phyloP scores from a whole-genome alignment of 2,888 invertebrate genomes.

The Erebia ligea region DNA sequence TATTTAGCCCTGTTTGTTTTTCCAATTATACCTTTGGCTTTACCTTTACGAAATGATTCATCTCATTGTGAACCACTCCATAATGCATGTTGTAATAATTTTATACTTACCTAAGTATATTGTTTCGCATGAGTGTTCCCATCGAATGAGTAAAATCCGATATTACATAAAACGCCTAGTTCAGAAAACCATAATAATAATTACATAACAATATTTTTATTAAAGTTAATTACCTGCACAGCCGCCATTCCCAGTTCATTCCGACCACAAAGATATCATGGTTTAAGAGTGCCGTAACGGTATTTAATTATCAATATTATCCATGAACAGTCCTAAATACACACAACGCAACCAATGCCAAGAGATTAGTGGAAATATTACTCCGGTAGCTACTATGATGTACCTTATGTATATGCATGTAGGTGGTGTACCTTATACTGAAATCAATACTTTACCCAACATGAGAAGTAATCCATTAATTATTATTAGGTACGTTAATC shows the following conservation, averaged over 20 bases:
- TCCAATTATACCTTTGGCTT: background rate
- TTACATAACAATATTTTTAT: too few relatives aligned
- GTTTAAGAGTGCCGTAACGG: conserved; percentile 6
- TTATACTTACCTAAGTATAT: background rate
- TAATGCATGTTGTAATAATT: background rate
- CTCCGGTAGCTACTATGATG: background rate
- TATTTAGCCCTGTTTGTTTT: background rate
- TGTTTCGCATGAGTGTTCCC: too few relatives aligned
- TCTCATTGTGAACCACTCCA: background rate
- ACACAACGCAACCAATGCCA: background rate
- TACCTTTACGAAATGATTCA: background rate
- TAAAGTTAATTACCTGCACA: too few relatives aligned
- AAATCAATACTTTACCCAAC: background rate
- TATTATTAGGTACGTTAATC: background rate
- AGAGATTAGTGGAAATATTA: background rate
- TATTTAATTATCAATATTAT: conserved; percentile 9
- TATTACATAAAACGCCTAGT: too few relatives aligned
- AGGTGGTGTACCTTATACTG: background rate
- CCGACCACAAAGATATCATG: background rate
- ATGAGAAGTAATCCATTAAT: background rate
- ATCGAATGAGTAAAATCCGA: background rate
- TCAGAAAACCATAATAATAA: too few relatives aligned
- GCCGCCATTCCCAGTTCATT: background rate
- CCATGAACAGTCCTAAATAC: conserved; percentile 1
- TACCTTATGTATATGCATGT: too few relatives aligned